Percentiles rank a stretch among this genome's conserved stretches.
Evolutionary conservation across 2,888 invertebrate species (phyloP).

Genomic region (Mechanitis mazaeus): DNA sequence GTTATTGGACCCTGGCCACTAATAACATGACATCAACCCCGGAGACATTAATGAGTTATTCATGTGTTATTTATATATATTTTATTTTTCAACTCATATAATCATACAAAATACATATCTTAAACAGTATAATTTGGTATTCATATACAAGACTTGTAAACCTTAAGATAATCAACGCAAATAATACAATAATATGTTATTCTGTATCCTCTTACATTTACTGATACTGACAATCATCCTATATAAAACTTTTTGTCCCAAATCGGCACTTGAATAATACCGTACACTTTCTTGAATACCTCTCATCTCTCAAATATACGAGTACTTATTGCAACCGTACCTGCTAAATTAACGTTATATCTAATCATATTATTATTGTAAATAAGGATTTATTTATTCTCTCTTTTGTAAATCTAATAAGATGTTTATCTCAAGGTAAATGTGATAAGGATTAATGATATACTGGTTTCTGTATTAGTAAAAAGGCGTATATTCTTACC

Average conservation of each 20-base stretch:
- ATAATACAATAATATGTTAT: slow-evolving; percentile 12
- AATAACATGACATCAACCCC: slow-evolving; percentile 3
- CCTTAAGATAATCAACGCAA: slow-evolving; percentile 2
- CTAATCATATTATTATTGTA: too few relatives aligned
- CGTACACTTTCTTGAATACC: slow-evolving; percentile 43
- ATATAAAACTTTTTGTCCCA: slow-evolving; percentile 36
- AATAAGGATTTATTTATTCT: too few relatives aligned
- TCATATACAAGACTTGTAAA: too few relatives aligned
- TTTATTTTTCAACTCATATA: not conserved
- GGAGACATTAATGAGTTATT: not conserved
- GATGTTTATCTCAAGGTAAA: too few relatives aligned
- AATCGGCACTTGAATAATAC: slow-evolving; percentile 48
- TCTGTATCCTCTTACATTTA: slow-evolving; percentile 30
- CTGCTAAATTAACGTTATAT: not conserved
- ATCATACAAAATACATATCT: too few relatives aligned
- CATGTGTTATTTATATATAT: not conserved
- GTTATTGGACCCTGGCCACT: not conserved
- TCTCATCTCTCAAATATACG: slow-evolving; percentile 40
- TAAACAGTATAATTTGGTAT: too few relatives aligned
- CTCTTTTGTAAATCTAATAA: too few relatives aligned
- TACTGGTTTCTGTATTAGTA: too few relatives aligned
- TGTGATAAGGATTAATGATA: too few relatives aligned
- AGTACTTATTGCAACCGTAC: slow-evolving; percentile 16
- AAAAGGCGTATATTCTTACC: too few relatives aligned
- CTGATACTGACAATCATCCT: slow-evolving; percentile 37